Base-by-base conservation (phyloP, 1,140 invertebrate species). In the Drosophila watanabei region DNA sequence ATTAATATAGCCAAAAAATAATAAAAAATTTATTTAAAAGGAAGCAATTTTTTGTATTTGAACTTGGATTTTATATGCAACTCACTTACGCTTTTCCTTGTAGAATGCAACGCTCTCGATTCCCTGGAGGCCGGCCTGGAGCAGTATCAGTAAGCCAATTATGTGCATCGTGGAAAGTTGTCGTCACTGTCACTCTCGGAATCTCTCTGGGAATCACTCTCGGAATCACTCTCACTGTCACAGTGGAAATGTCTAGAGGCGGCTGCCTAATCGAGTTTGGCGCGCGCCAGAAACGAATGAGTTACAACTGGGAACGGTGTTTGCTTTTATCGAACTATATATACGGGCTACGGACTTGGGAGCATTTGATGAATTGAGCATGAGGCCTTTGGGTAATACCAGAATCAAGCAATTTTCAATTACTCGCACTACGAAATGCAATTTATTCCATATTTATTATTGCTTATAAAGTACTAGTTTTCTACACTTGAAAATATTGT, bases 41-140 rank as follows among this genome's bases (percentile, higher is more conserved):
- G 2, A 35, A 8, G 8, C n/a, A 10, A 18, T 28, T 28, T 35
- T 33, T 5, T 37, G 5, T n/a, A 30, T 10, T 56, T 24, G 0
- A 56, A 56, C 35, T 57, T 57, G 35, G 1, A 16, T 16, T 33
- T 33, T 2, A 2, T 18, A n/a, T 8, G 28, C n/a, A 18, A 52
- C 54, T 24, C 72, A 80, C 86, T 86, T 78, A 90, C 86, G 87
- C 41, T 90, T 90, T 82, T 82, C 82, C 62, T 72, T 91, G 39
- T 86, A 82, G 35, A 68, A 91, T 16, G 5, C 62, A 39, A 72
- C 58, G 30, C 72, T 39, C 20, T 75, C 41, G 20, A 66, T 61
- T 75, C 95, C 95, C 18, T 95, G 95, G 71, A 96, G 95, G 86
- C 96, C 96, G 46, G 95, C 92, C 95, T 92, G 73, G 30, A 78